These are phyloP conservation scores for Sinopyrophorus schimmeli DNA, from an alignment of 2,888 invertebrate species.

Conservation along the genomic window DNA sequence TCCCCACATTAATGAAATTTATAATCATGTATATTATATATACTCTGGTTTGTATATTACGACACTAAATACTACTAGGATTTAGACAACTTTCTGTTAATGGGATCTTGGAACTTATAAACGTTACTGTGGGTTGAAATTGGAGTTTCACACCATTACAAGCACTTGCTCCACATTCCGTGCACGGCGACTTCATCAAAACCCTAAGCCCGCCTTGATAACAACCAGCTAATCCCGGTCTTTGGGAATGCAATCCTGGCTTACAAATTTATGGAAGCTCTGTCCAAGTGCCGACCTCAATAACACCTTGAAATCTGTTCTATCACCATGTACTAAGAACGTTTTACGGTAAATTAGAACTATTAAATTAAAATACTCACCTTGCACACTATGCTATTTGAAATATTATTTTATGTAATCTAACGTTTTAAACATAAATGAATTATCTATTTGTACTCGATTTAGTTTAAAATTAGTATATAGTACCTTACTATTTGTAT, in stretches of 20 bases:
- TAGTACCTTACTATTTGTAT: too few species aligned
- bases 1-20: too few species aligned
- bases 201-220: slow-evolving; percentile 50
- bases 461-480: too few species aligned
- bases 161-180: slow-evolving; percentile 48
- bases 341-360: slow-evolving; percentile 33
- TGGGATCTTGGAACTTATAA: slow-evolving; percentile 29
- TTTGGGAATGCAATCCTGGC: slow-evolving; percentile 49
- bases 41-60: slow-evolving; percentile 21
- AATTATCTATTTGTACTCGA: too few species aligned
- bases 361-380: slow-evolving; percentile 23
- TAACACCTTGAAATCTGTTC: slow-evolving; percentile 42
- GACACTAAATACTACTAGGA: slow-evolving; percentile 24
- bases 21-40: slow-evolving; percentile 23
- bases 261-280: slow-evolving; percentile 47
- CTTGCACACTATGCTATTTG: too few species aligned
- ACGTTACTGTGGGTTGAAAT: slow-evolving; percentile 25
- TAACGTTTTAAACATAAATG: too few species aligned
- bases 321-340: slow-evolving; percentile 24
- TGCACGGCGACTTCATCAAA: slow-evolving; percentile 52
- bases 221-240: slow-evolving; percentile 50
- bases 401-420: too few species aligned
- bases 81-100: slow-evolving; percentile 30
- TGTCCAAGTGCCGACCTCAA: slow-evolving; percentile 45
- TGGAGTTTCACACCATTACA: slow-evolving; percentile 41